Evolutionary conservation across 2,888 invertebrate species (phyloP), one percentile per base, ranked within the genome.

Genomic region (Nycteola revayana): DNA sequence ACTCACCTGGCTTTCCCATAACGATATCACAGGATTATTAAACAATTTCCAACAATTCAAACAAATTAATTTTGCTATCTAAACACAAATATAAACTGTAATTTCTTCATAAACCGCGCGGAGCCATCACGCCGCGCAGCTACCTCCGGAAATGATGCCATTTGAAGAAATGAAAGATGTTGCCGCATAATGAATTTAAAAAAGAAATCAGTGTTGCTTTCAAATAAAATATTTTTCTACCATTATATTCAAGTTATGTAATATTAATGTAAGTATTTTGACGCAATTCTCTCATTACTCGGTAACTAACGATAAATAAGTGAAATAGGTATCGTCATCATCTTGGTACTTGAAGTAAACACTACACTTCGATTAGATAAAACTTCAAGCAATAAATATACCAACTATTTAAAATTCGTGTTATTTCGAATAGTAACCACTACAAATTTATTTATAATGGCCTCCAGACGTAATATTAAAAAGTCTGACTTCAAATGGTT

Each of bases 1-100:
- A 64, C 84, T 75, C 52, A 87, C 86, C 86, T 57, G 87, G 87
- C 64, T 77, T 86, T 14, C 86, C 86, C 86, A 87, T 87, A 45
- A 36, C 32, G 28, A 38, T 37, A 31, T 35, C 56, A 60, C 49
- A 34, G 42, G 30, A 23, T 41, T 33, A 31, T 41, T 39, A 45
- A 35, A 45, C 51, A 17, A 46, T 41, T 32, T 32, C 22, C 36
- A 36, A 36, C 32, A 45, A 29, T 46, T 57, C 29, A 39, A 40
- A 38, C 29, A 22, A 45, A 9, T 38, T 52, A 33, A 42, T 51
- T 60, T 46, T 25, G 40, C 59, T 75, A 81, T 74, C 71, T 76
- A 74, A 57, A 73, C 49, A 78, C 70, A 71, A 81, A 77, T 59
- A 76, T 66, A 69, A 64, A 75, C 41, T 63, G 57, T 48, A 67